These are phyloP conservation scores for Clarias magur DNA, from an alignment of 2,113 vertebrate species.

Conservation along the genomic window DNA sequence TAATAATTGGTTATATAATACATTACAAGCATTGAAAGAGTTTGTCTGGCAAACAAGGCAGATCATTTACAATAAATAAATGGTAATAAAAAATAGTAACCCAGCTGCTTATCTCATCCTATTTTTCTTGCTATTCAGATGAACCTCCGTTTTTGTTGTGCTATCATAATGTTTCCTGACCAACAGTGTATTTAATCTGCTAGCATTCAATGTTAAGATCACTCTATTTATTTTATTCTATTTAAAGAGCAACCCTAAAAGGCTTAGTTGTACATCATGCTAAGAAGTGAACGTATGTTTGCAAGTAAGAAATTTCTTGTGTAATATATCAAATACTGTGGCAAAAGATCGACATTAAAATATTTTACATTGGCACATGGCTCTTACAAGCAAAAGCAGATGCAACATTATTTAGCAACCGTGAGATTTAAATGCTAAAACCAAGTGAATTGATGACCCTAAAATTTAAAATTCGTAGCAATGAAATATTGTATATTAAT, in stretches of 20 bases:
- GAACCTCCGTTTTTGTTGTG: neutral
- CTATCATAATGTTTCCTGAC: neutral
- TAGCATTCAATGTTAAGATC: neutral
- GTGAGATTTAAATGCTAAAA: neutral
- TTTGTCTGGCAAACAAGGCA: neutral
- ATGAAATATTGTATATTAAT: neutral
- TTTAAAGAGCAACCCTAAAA: neutral
- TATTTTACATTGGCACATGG: neutral
- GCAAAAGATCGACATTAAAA: neutral
- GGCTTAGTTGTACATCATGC: neutral
- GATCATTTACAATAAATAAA: neutral
- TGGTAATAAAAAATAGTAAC: slow-evolving; percentile 4
- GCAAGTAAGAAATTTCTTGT: neutral
- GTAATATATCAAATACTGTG: neutral
- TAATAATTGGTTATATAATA: neutral
- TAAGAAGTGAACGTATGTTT: neutral
- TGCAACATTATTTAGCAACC: neutral
- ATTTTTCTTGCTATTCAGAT: neutral
- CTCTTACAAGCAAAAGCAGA: neutral
- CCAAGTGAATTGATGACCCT: neutral
- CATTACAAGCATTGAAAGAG: neutral
- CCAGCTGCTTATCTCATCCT: neutral
- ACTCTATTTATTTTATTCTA: too few relatives aligned
- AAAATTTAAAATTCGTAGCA: neutral
- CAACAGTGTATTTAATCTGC: neutral